A percentile compares a stretch with the other conserved stretches of the same genome.
These are phyloP conservation scores for Sciurus niger DNA, from an alignment of 2,113 vertebrate genomes.

Conservation along the genomic window DNA sequence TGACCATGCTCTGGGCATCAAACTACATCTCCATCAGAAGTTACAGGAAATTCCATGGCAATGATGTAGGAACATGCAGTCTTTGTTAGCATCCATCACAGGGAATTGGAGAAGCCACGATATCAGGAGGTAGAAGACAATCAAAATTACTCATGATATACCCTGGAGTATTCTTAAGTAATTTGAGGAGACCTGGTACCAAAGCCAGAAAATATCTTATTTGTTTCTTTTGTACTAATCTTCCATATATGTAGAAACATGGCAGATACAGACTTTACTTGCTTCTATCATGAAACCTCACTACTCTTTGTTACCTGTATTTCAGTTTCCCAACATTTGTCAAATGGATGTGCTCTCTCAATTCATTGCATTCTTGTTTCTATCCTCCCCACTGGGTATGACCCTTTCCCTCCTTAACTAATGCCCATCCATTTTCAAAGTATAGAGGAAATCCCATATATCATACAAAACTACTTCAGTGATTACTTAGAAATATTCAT, in stretches of 20 bases:
- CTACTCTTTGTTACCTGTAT: neutral
- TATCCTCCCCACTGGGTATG: neutral
- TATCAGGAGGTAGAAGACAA: neutral
- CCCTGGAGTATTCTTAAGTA: neutral
- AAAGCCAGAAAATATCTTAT: neutral
- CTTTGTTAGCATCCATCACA: neutral
- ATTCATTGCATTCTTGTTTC: neutral
- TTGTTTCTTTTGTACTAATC: neutral
- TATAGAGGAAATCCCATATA: neutral
- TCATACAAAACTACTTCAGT: neutral
- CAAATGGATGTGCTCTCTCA: neutral
- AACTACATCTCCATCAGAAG: neutral
- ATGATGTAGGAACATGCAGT: neutral
- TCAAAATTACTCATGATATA: neutral
- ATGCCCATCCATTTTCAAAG: neutral
- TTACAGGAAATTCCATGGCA: neutral
- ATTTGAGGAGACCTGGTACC: neutral
- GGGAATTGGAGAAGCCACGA: neutral
- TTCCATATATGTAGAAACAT: neutral
- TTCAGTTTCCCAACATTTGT: neutral
- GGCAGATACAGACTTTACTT: neutral
- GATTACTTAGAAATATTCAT: neutral
- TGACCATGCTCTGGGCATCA: neutral
- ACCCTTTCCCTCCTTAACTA: neutral
- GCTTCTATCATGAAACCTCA: neutral